Percentiles rank a stretch among this genome's conserved stretches.
phyloP scores from a whole-genome alignment of 2,888 invertebrate genomes.

The Platycheirus albimanus region DNA sequence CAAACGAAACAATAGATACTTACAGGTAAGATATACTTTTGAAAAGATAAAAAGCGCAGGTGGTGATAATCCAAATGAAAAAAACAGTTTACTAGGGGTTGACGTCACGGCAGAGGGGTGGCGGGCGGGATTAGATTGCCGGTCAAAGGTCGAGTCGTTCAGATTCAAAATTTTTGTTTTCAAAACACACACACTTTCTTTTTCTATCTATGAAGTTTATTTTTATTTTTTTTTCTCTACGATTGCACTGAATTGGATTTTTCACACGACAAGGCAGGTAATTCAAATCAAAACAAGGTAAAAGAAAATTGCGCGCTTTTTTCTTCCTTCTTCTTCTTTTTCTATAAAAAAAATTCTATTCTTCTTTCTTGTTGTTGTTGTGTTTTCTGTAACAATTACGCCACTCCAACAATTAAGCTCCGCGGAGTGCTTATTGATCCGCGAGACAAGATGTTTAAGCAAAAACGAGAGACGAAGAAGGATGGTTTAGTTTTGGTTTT shows the following conservation, averaged over 20 bases:
- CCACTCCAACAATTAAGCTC: slow-evolving; percentile 29
- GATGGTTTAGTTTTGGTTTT: too few relatives aligned
- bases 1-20: slow-evolving; percentile 32
- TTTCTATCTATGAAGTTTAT: slow-evolving; percentile 13
- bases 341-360: too few relatives aligned
- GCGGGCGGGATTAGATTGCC: slow-evolving; percentile 20
- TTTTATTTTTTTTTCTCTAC: slow-evolving; percentile 30
- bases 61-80: slow-evolving; percentile 58
- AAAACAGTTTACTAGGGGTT: not conserved
- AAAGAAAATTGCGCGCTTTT: slow-evolving; percentile 64
- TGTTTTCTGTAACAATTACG: slow-evolving; percentile 28
- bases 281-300: slow-evolving; percentile 50
- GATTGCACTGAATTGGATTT: slow-evolving; percentile 47
- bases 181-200: not conserved
- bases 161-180: slow-evolving; percentile 1
- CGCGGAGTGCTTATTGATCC: slow-evolving; percentile 12
- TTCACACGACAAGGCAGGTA: slow-evolving; percentile 13
- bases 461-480: not conserved
- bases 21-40: slow-evolving; percentile 64
- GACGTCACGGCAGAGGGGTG: too few relatives aligned
- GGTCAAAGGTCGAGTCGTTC: not conserved
- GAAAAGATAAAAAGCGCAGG: not conserved
- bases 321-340: too few relatives aligned
- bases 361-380: too few relatives aligned
- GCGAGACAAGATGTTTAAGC: slow-evolving; percentile 27